Conservation (phyloP, 1,140 invertebrate genomes). For the Tyrophagus putrescentiae region DNA sequence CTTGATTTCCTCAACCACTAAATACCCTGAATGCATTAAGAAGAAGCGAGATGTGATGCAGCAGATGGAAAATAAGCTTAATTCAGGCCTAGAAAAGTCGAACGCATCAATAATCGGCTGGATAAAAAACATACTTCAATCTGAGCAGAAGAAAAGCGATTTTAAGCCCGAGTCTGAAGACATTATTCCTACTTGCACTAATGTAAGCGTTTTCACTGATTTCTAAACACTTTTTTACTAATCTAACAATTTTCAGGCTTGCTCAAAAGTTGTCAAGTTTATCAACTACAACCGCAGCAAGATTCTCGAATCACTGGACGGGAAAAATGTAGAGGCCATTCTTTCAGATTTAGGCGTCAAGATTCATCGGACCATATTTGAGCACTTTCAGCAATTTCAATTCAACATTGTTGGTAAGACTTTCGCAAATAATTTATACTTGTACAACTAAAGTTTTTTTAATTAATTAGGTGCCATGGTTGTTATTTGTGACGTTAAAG, state of each 20-base stretch:
- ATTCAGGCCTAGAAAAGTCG: slow-evolving; percentile 69
- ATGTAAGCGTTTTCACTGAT: slow-evolving; percentile 30
- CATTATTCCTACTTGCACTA: slow-evolving; percentile 30
- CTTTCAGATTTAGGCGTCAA: slow-evolving; percentile 73
- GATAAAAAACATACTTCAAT: slow-evolving; percentile 74
- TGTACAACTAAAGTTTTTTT: slow-evolving; percentile 17
- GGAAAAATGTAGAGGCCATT: slow-evolving; percentile 74
- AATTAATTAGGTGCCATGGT: slow-evolving; percentile 86
- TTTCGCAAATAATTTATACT: neutral
- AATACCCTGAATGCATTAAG: slow-evolving; percentile 68
- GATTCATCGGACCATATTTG: slow-evolving; percentile 83
- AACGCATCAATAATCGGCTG: slow-evolving; percentile 74
- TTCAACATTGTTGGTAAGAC: slow-evolving; percentile 73
- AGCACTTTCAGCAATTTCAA: slow-evolving; percentile 84
- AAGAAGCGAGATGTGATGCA: slow-evolving; percentile 72
- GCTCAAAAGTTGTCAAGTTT: slow-evolving; percentile 68
- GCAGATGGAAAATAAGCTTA: slow-evolving; percentile 78
- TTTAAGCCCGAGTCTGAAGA: slow-evolving; percentile 73
- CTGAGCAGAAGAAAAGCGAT: slow-evolving; percentile 88
- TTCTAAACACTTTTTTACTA: slow-evolving; percentile 20
- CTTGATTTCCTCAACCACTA: slow-evolving; percentile 69
- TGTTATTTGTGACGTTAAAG: slow-evolving; percentile 93
- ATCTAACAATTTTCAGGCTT: slow-evolving; percentile 49
- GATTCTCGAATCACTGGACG: slow-evolving; percentile 72
- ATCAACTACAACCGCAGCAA: slow-evolving; percentile 56